phyloP scores from a whole-genome alignment of 2,797 vertebrate species.

The Anabas testudineus region DNA sequence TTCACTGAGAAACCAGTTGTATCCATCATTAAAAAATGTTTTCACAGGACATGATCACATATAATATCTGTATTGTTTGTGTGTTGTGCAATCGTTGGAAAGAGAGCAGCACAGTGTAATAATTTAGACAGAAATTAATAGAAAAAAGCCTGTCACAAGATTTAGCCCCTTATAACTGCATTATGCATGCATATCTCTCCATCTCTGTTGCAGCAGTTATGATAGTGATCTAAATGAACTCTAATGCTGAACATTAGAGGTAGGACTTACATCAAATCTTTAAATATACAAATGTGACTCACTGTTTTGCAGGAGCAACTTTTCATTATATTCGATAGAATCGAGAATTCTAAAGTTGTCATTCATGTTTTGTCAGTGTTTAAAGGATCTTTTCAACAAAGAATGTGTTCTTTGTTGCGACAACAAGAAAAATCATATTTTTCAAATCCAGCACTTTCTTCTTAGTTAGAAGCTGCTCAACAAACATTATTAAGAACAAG shows the following conservation, averaged over 20 bases:
- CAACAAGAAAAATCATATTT: neutral
- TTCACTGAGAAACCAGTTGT: neutral
- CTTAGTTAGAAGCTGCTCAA: neutral
- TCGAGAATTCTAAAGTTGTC: no score
- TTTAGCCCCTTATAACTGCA: no score
- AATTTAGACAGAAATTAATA: no score
- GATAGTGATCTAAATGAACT: no score
- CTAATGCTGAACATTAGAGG: no score
- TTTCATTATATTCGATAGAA: neutral
- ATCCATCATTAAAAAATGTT: neutral
- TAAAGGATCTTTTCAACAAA: neutral
- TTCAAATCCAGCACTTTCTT: neutral
- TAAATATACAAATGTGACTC: neutral
- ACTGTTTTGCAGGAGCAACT: neutral
- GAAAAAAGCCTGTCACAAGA: no score
- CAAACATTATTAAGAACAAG: neutral
- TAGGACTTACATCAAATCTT: no score
- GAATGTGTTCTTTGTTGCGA: neutral
- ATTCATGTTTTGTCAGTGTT: no score
- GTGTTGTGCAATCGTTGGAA: no score
- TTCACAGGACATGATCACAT: neutral
- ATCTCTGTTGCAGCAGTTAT: no score
- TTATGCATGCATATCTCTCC: no score
- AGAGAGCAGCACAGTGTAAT: no score
- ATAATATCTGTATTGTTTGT: neutral